Base-by-base conservation (phyloP, 2,113 vertebrate species). In the Collichthys lucidus region DNA sequence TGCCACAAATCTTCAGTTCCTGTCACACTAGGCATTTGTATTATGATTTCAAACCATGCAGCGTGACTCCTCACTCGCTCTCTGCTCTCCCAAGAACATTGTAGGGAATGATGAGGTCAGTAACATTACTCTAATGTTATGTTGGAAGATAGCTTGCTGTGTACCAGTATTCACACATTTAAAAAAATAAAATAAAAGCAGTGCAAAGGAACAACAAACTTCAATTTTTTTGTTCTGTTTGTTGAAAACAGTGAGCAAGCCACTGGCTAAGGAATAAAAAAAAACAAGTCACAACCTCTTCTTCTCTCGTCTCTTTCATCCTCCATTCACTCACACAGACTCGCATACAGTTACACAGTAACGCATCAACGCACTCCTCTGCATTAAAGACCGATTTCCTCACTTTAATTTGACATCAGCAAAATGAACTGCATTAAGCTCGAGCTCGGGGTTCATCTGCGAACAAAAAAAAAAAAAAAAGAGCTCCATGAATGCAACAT, bases 171-270 rank as follows among this genome's bases (percentile, higher is more conserved):
- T 80, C 71, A 86, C 68, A 83, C 74, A 14, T 66, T 78, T 40
- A 82, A 86, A 9, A 9, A 40, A 40, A n/a, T n/a, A n/a, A n/a
- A 59, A 84, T 84, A 84, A 91, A 90, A 85, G 79, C 84, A 91
- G 91, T 93, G 92, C 90, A 93, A 91, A 94, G 61, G 63, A 91
- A 91, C 84, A 91, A 92, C 87, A 92, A 86, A 89, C 85, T 59
- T 64, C 84, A 88, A 62, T 60, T 42, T 75, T 75, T 88, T 67
- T 87, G 57, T 78, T 75, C 22, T 52, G 68, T 87, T 92, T 85
- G 86, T 88, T 91, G 84, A 84, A 77, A 90, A 91, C 86, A 90
- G 85, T 86, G 65, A 89, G 70, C 46, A 50, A 84, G 82, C 79
- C 80, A 86, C 87, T 79, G 79, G 81, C 70, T 35, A 35, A 35